These are phyloP conservation scores for Bradynema listronoti DNA, from an alignment of 1,140 invertebrate genomes.

Conservation along the genomic window DNA sequence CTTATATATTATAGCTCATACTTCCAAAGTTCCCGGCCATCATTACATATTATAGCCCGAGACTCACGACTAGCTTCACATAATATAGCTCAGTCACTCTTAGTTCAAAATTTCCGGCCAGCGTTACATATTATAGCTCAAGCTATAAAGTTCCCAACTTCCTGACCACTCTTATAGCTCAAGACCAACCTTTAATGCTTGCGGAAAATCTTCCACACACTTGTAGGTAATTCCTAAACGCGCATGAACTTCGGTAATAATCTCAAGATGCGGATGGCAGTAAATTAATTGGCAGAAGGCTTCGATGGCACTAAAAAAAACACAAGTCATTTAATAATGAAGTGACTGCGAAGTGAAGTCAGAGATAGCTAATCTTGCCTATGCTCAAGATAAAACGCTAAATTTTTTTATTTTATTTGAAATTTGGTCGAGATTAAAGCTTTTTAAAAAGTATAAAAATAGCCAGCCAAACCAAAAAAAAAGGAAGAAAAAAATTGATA, in stretches of 20 bases:
- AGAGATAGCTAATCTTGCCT: background rate
- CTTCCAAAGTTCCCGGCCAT: too few relatives aligned
- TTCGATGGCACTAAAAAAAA: constrained; percentile 32
- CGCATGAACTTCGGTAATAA: constrained; percentile 18
- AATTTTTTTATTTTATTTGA: background rate
- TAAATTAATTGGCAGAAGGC: constrained; percentile 29
- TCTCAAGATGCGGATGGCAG: constrained; percentile 26
- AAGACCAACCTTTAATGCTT: constrained; percentile 26
- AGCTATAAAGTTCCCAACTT: too few relatives aligned
- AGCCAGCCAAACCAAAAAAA: background rate
- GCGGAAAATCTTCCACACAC: constrained; percentile 28
- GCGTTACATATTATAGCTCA: too few relatives aligned
- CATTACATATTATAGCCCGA: too few relatives aligned
- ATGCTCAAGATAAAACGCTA: background rate
- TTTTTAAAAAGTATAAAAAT: background rate
- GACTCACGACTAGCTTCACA: too few relatives aligned
- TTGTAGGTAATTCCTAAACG: constrained; percentile 31
- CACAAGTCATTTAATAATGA: background rate
- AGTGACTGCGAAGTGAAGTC: background rate
- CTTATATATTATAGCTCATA: too few relatives aligned
- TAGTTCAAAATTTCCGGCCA: too few relatives aligned
- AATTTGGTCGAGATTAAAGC: background rate
- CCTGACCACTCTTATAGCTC: too few relatives aligned
- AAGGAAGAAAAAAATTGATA: background rate
- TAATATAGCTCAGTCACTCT: too few relatives aligned